phyloP scores from a whole-genome alignment of 2,888 invertebrate genomes.

The Hypomecis atomaria region DNA sequence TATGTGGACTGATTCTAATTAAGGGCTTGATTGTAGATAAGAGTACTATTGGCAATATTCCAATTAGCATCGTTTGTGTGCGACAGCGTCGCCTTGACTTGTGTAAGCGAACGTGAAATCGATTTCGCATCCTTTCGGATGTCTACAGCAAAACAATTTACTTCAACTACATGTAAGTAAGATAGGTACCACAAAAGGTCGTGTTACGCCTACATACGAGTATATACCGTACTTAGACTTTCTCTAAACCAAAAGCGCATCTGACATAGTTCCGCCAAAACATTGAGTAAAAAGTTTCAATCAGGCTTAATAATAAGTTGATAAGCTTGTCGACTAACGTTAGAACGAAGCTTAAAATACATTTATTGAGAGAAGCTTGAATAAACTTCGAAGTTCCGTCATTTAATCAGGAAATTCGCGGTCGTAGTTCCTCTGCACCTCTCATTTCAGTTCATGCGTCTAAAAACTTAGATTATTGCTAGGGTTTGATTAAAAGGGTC shows the following conservation, averaged over 20 bases:
- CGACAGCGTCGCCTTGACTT: constrained; percentile 35
- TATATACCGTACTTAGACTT: constrained; percentile 1
- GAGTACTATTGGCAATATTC: constrained; percentile 43
- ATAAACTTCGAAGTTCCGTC: constrained; percentile 8
- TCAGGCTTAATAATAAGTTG: constrained; percentile 12
- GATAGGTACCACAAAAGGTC: constrained; percentile 12
- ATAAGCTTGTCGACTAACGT: constrained; percentile 13
- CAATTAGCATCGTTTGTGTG: constrained; percentile 45
- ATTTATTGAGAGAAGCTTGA: constrained; percentile 4
- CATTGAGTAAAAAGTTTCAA: constrained; percentile 30
- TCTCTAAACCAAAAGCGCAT: constrained; percentile 4
- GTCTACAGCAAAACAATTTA: constrained; percentile 28
- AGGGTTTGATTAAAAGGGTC: too few species aligned
- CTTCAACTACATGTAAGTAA: constrained; percentile 22
- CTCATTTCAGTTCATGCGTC: constrained; percentile 5
- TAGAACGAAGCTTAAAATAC: constrained; percentile 7
- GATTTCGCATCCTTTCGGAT: too few species aligned
- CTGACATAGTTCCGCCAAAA: constrained; percentile 31
- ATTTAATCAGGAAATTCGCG: constrained; percentile 5
- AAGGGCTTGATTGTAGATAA: constrained; percentile 37
- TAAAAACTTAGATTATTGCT: constrained; percentile 17
- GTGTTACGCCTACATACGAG: neutral
- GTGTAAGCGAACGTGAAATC: constrained; percentile 36
- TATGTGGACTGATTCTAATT: constrained; percentile 34
- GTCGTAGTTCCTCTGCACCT: constrained; percentile 1